Conservation (phyloP, 2,888 invertebrate genomes). For the Cephus spinipes region DNA sequence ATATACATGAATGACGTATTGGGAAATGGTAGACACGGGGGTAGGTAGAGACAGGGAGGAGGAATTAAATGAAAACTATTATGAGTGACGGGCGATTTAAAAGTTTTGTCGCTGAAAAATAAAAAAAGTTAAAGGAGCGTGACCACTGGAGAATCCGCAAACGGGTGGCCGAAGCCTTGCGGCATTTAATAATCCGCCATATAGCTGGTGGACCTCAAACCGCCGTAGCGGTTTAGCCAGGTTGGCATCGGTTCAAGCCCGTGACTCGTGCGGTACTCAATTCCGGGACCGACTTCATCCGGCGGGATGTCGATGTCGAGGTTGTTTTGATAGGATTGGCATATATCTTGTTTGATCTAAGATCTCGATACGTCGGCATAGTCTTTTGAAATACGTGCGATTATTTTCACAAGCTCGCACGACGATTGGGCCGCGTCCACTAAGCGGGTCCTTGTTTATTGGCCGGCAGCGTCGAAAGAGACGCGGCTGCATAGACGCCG, state of each 20-base stretch:
- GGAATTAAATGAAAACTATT: background rate
- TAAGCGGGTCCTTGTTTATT: slow-evolving; percentile 43
- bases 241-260: slow-evolving; percentile 49
- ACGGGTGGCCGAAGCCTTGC: slow-evolving; percentile 52
- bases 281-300: background rate
- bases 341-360: background rate
- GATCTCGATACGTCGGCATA: background rate
- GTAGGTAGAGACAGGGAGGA: background rate
- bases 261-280: slow-evolving; percentile 10
- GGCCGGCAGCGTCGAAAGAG: slow-evolving; percentile 23
- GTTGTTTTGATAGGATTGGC: background rate
- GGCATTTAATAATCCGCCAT: slow-evolving; percentile 63
- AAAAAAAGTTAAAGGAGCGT: slow-evolving; percentile 24
- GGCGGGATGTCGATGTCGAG: background rate
- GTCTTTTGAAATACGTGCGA: slow-evolving; percentile 21
- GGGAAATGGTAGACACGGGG: background rate
- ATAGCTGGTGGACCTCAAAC: slow-evolving; percentile 63
- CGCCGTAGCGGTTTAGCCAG: slow-evolving; percentile 47
- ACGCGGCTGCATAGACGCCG: slow-evolving; percentile 52
- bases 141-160: slow-evolving; percentile 56
- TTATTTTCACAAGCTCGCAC: slow-evolving; percentile 41
- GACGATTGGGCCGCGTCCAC: slow-evolving; percentile 40
- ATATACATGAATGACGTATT: background rate
- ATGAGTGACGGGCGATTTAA: background rate
- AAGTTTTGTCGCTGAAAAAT: background rate